Evolutionary conservation across 2,888 invertebrate species (phyloP), one percentile per base, ranked within the genome.

Genomic region (Sisyra nigra): DNA sequence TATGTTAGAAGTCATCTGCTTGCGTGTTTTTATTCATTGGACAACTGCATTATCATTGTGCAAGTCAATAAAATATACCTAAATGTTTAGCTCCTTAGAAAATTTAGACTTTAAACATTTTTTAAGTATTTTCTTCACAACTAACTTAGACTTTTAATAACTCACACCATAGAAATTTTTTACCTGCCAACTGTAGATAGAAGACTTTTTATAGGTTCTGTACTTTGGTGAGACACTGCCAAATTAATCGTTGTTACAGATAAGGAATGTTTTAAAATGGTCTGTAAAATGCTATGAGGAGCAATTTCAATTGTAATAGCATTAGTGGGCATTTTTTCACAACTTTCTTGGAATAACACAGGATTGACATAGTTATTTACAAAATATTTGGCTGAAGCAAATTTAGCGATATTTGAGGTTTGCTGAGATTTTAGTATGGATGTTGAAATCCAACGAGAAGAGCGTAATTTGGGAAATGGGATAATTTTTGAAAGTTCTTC

Each of bases 241-340:
- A 89, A 67, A 56, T 85, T 84, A 18, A 72, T 67, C 47, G 80
- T 77, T n/a, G 75, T 74, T 42, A 75, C 64, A 51, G 68, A 67
- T 35, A 92, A 62, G 0, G 87, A 82, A 34, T 87, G 69, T 48
- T 82, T 78, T 7, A 93, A 66, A 53, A 93, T 87, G 0, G 89
- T 83, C 57, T 91, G 91, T 29, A 93, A 71, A 1, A 93, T 68
- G 6, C 87, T 83, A 53, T 93, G 92, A 0, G 93, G 92, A 0
- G 92, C 91, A 43, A 93, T 77, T 62, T 93, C 93, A 48, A 93
- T 80, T 4, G 80, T 74, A 45, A 92, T 71, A 0, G 91, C 87
- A 56, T 88, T 79, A 40, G 72, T 69, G 2, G 87, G 89, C 50
- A 93, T 79, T 52, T 83, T 71, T 13, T 69, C 71, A 6, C 84